phyloP scores from a whole-genome alignment of 2,113 vertebrate species.

The Ageneiosus marmoratus region DNA sequence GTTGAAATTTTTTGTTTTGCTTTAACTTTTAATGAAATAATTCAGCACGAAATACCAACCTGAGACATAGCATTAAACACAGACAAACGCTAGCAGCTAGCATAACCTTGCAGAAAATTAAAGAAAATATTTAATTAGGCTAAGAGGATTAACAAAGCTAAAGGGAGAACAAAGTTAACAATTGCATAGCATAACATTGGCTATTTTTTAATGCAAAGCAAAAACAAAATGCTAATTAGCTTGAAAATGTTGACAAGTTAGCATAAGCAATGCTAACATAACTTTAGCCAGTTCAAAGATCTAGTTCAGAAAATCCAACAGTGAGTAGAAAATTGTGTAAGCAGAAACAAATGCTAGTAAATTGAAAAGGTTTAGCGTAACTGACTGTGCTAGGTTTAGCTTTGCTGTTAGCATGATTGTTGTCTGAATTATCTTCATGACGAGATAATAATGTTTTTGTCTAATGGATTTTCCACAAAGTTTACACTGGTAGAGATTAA shows the following conservation, averaged over 20 bases:
- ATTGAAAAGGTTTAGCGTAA: neutral
- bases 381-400: neutral
- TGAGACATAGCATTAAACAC: neutral
- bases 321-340: neutral
- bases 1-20: neutral
- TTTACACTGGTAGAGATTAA: neutral
- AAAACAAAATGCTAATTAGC: neutral
- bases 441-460: neutral
- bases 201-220: too few relatives aligned
- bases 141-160: neutral
- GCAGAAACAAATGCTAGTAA: neutral
- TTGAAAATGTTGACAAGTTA: neutral
- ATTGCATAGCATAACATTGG: neutral
- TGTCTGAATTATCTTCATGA: slow-evolving; percentile 1
- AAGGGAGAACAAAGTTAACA: neutral
- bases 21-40: neutral
- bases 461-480: neutral
- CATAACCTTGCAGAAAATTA: neutral
- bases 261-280: neutral
- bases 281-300: neutral
- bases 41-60: neutral
- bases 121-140: neutral
- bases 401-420: neutral
- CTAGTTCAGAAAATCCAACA: neutral
- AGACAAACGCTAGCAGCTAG: neutral